Base-by-base conservation (phyloP, 2,113 vertebrate species). In the Bos indicus region DNA sequence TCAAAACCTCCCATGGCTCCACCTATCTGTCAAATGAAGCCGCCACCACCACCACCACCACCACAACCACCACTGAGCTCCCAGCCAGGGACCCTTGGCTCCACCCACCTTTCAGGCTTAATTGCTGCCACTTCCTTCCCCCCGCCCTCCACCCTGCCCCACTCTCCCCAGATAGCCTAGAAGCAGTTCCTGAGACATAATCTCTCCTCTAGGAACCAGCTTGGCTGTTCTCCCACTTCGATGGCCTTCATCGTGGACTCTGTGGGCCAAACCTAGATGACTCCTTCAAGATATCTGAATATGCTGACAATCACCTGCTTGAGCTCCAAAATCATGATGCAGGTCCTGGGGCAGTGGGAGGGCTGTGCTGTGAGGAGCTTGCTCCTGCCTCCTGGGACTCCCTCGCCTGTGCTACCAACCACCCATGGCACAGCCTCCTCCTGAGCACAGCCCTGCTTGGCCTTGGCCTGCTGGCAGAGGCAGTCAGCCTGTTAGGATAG, bases 111-210 rank as follows among this genome's bases (percentile, higher is more conserved):
- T 48, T 28, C 10, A 3, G 48, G 80, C 21, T 21, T 9, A 8
- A 3, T 36, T 19, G 33, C 80, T 36, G 14, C 30, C 51, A 36
- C 59, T 51, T 25, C 5, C 56, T 57, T 60, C 46, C 19, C 23
- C 17, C n/a, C 10, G 17, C 19, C 77, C 54, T 11, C 4, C 6
- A 67, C n/a, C 48, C 67, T 1, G 0, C 10, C 60, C 48, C 6
- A 1, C 10, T 78, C 9, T 28, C 33, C 36, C 30, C 46, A 36
- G 19, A 43, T 5, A 16, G 48, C 25, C 80, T 7, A 7, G 13
- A 33, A 13, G 40, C 54, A 54, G 13, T 51, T 62, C 36, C 86
- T 13, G 36, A 74, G 54, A n/a, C 2, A 28, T 15, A 28, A 19
- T 16, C 7, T 40, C n/a, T 48, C 52, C 57, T n/a, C 74, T 23